Evolutionary conservation across 2,888 invertebrate species (phyloP).

Genomic region (Ctena decussata): DNA sequence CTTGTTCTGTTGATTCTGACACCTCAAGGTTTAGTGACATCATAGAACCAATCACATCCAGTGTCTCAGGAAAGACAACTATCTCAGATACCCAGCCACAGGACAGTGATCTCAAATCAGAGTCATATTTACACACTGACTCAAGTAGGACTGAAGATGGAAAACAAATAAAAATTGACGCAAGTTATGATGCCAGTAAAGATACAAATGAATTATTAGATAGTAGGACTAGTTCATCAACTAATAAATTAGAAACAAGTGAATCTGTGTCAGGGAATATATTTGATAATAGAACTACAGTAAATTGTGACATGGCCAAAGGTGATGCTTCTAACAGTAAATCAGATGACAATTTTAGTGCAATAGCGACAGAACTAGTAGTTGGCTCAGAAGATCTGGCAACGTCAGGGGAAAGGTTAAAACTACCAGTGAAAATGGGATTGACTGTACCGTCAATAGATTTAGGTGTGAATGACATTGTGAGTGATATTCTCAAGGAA

Average conservation of each 20-base stretch:
- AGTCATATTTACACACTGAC: neutral
- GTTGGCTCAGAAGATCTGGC: neutral
- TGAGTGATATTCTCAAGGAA: conserved; percentile 87
- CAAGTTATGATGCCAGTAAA: neutral
- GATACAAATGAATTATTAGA: neutral
- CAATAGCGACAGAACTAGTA: neutral
- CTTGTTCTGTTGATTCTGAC: conserved; percentile 44
- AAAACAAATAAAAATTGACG: neutral
- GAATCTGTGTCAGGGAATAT: neutral
- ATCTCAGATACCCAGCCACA: neutral
- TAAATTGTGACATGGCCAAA: neutral
- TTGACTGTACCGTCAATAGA: conserved; percentile 80
- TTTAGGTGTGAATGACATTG: conserved; percentile 83
- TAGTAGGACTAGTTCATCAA: neutral
- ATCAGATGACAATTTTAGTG: neutral
- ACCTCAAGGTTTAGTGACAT: conserved; percentile 41
- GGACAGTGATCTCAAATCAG: neutral
- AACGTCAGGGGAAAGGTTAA: neutral
- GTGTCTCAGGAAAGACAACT: neutral
- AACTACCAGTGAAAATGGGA: neutral
- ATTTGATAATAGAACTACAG: neutral
- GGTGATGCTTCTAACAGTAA: neutral
- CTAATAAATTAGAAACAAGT: neutral
- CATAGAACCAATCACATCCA: conserved; percentile 19
- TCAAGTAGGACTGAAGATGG: neutral